These are phyloP conservation scores for Procambarus virginalis DNA, from an alignment of 1,140 invertebrate species.

Conservation along the genomic window DNA sequence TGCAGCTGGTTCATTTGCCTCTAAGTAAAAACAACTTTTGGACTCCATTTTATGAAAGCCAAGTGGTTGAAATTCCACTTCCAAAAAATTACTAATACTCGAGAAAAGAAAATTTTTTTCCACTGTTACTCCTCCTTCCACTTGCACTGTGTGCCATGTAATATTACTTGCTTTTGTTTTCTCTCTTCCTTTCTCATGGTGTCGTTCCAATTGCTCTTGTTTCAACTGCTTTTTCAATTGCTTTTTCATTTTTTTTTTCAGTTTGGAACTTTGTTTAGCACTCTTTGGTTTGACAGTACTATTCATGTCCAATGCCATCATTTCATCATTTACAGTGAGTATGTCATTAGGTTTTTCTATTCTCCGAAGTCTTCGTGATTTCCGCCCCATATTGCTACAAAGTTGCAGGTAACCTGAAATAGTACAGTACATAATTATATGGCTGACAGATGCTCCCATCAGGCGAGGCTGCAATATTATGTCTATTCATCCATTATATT, in stretches of 20 bases:
- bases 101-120: slow-evolving; percentile 46
- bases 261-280: slow-evolving; percentile 39
- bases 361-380: slow-evolving; percentile 14
- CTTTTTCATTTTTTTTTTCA: slow-evolving; percentile 26
- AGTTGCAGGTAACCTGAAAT: background rate
- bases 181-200: background rate
- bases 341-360: background rate
- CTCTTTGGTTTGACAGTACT: background rate
- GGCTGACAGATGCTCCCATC: too few relatives aligned
- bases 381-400: slow-evolving; percentile 28
- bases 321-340: background rate
- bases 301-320: slow-evolving; percentile 19
- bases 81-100: slow-evolving; percentile 47
- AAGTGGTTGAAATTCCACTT: slow-evolving; percentile 42
- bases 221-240: slow-evolving; percentile 17
- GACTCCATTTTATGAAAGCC: slow-evolving; percentile 50
- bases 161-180: background rate
- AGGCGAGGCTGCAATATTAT: too few relatives aligned
- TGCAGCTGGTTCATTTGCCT: slow-evolving; percentile 50
- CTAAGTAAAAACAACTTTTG: slow-evolving; percentile 47
- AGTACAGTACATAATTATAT: background rate
- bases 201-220: background rate
- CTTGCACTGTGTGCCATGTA: slow-evolving; percentile 38
- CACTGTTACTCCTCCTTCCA: background rate
- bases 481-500: too few relatives aligned